phyloP scores from a whole-genome alignment of 2,888 invertebrate species.

The Acholoe squamosa region DNA sequence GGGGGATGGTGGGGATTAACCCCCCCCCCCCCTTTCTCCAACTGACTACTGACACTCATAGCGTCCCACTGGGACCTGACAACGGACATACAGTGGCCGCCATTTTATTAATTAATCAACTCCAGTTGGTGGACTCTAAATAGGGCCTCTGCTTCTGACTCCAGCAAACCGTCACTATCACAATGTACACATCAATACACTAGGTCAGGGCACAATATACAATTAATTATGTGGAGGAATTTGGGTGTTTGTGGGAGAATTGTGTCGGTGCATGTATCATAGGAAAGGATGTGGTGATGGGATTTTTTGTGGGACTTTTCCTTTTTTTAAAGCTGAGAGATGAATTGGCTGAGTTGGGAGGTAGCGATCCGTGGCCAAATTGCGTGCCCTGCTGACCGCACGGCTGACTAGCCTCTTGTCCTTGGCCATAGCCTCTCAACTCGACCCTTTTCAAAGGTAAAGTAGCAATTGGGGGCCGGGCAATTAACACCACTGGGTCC shows the following conservation, averaged over 20 bases:
- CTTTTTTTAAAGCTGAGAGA: too few relatives aligned
- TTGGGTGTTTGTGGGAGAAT: too few relatives aligned
- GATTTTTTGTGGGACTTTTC: too few relatives aligned
- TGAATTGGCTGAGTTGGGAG: background rate
- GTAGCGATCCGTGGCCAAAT: slow-evolving; percentile 13
- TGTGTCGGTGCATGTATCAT: too few relatives aligned
- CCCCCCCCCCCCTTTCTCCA: background rate
- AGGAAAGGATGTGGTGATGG: too few relatives aligned
- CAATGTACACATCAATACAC: too few relatives aligned
- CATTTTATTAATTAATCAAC: slow-evolving; percentile 22
- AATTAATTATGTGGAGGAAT: too few relatives aligned
- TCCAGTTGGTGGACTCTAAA: slow-evolving; percentile 2
- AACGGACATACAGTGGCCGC: background rate
- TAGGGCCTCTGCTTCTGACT: too few relatives aligned
- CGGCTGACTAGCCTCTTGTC: slow-evolving; percentile 22
- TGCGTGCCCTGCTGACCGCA: slow-evolving; percentile 11
- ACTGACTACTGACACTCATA: background rate
- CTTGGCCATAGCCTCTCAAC: background rate
- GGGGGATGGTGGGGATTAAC: background rate
- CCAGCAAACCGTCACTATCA: too few relatives aligned
- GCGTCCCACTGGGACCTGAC: background rate
- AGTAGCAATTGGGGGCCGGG: slow-evolving; percentile 52
- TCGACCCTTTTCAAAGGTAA: slow-evolving; percentile 44
- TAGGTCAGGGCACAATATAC: too few relatives aligned
- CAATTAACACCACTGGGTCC: slow-evolving; percentile 50